Conservation (phyloP, 2,888 invertebrate genomes). For the Pharmacophagus antenor region DNA sequence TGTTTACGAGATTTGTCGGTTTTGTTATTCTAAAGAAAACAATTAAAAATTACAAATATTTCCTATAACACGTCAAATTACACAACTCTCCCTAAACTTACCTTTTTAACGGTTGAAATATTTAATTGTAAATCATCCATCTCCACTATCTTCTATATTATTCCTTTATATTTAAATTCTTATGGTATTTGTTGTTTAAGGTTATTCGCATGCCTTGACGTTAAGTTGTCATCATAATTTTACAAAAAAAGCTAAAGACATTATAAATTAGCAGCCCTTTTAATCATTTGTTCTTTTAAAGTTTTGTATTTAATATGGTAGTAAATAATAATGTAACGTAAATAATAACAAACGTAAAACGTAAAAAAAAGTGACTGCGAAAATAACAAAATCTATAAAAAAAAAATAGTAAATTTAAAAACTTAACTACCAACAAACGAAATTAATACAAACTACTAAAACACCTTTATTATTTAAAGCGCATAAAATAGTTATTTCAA, state of each 20-base stretch:
- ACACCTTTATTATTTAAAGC: no score
- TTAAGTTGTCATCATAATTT: not conserved
- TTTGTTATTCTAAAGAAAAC: constrained; percentile 35
- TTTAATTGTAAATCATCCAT: constrained; percentile 79
- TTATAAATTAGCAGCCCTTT: not conserved
- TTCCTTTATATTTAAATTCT: not conserved
- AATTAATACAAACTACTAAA: no score
- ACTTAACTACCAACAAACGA: no score
- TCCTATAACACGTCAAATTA: not conserved
- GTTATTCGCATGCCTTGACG: constrained; percentile 30
- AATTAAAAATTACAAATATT: constrained; percentile 2
- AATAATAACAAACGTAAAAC: no score
- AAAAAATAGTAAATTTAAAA: no score
- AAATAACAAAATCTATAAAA: no score
- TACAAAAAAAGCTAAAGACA: not conserved
- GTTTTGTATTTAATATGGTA: no score
- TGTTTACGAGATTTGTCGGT: constrained; percentile 47
- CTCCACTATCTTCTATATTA: constrained; percentile 8
- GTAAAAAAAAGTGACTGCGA: no score
- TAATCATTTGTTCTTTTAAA: not conserved
- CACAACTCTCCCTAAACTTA: constrained; percentile 37
- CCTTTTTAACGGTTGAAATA: constrained; percentile 63
- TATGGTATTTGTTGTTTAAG: constrained; percentile 13
- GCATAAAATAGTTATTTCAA: no score
- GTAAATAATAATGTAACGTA: not conserved